These are phyloP conservation scores for Tortricodes alternella DNA, from an alignment of 2,888 invertebrate genomes.

Conservation along the genomic window DNA sequence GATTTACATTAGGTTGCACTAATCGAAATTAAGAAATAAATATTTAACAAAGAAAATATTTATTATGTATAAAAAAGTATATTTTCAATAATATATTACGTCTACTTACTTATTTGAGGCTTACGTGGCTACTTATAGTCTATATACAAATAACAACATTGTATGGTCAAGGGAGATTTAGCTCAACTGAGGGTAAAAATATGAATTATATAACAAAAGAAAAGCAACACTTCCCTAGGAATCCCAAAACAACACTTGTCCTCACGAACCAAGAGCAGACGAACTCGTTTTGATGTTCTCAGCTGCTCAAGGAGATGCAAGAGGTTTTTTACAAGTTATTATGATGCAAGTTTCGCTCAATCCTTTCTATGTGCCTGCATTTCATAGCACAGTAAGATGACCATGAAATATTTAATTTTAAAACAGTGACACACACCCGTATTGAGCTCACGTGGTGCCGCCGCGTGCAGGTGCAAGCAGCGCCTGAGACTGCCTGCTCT, in stretches of 20 bases:
- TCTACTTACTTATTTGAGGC: conserved; percentile 2
- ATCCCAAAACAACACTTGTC: conserved; percentile 1
- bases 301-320: not conserved
- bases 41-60: conserved; percentile 3
- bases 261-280: not conserved
- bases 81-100: conserved; percentile 1
- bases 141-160: conserved; percentile 23
- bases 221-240: conserved; percentile 10
- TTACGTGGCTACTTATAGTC: conserved; percentile 11
- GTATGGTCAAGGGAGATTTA: conserved; percentile 7
- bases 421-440: too few species aligned
- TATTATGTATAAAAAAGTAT: conserved; percentile 6
- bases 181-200: not conserved
- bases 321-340: not conserved
- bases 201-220: conserved; percentile 22
- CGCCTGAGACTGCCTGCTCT: not conserved
- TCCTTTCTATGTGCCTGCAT: too few species aligned
- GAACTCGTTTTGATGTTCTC: not conserved
- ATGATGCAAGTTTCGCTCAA: too few species aligned
- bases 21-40: conserved; percentile 3
- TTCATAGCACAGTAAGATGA: too few species aligned
- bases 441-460: not conserved
- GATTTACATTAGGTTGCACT: conserved; percentile 6
- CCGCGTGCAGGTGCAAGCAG: not conserved
- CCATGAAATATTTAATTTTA: too few species aligned